phyloP scores from a whole-genome alignment of 1,140 invertebrate species.

The Pristionchus pacificus region DNA sequence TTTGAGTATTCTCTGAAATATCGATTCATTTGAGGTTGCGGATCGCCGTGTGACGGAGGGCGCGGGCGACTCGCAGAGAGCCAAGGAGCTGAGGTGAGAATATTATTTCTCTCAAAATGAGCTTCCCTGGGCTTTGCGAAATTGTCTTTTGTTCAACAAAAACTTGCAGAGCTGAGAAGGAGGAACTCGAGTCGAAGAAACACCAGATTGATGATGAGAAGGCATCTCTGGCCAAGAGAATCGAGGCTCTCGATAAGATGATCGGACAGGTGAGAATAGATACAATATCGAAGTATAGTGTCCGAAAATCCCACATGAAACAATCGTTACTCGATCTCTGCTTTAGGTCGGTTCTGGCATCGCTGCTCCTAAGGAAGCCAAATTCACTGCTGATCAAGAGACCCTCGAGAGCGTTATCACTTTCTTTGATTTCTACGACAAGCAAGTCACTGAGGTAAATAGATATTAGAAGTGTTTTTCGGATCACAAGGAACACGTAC shows the following conservation, averaged over 20 bases:
- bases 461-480: too few species aligned
- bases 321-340: slow-evolving; percentile 19
- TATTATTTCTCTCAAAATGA: too few species aligned
- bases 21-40: too few species aligned
- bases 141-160: too few species aligned
- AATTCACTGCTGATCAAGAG: not conserved
- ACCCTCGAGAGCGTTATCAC: not conserved
- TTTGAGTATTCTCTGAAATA: too few species aligned
- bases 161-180: too few species aligned
- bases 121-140: too few species aligned
- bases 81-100: not conserved
- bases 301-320: too few species aligned
- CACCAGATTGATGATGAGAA: slow-evolving; percentile 19
- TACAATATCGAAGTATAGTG: too few species aligned
- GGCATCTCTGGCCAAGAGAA: slow-evolving; percentile 14
- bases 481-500: too few species aligned
- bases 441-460: not conserved
- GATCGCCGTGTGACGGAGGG: not conserved
- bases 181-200: not conserved
- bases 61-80: not conserved
- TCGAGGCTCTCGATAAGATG: slow-evolving; percentile 32
- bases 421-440: not conserved
- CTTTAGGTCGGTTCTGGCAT: not conserved
- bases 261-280: slow-evolving; percentile 13
- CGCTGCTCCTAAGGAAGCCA: not conserved